Base-by-base conservation (phyloP, 1,140 invertebrate genomes). In the Danaus plexippus region DNA sequence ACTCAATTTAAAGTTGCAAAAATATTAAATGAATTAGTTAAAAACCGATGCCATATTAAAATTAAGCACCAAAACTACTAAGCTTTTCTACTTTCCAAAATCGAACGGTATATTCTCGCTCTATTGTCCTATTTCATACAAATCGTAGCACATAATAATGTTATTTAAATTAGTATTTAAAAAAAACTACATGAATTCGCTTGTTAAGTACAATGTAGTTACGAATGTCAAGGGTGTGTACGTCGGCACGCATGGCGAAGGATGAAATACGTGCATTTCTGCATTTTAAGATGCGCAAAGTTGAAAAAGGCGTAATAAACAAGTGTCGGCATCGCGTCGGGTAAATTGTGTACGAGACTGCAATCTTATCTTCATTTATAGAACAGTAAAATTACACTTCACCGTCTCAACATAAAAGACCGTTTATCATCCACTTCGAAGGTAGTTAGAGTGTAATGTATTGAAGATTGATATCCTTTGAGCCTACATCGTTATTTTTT, bases 301-400 rank as follows among this genome's bases (percentile, higher is more conserved):
- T 32, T 45, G 50, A 60, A 60, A 60, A 55, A 56, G 48, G 53
- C 40, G 47, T 54, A 56, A 56, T 49, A 55, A 54, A 61, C 54
- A 67, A 67, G 59, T 68, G 62, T 63, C 67, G 64, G 61, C 60
- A 58, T 63, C 59, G 57, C 64, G 65, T 66, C 67, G 70, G 58
- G 68, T 73, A 74, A 77, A 79, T 73, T 59, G 67, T 67, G 69
- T 70, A 64, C 66, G 61, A 61, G 61, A 54, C 57, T 63, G 73
- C 73, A 83, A 82, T 79, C 75, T 80, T 83, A 83, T 77, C 73
- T 74, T 80, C 77, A 75, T 80, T 83, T 83, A 80, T 83, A 78
- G 80, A 70, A 74, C 77, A 78, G 76, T 80, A 76, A 83, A 83
- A 80, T 80, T 80, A 76, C 77, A 71, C 63, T 66, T 60, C 59